phyloP scores from a whole-genome alignment of 2,888 invertebrate genomes.

The Acanthococcus lagerstroemiae region DNA sequence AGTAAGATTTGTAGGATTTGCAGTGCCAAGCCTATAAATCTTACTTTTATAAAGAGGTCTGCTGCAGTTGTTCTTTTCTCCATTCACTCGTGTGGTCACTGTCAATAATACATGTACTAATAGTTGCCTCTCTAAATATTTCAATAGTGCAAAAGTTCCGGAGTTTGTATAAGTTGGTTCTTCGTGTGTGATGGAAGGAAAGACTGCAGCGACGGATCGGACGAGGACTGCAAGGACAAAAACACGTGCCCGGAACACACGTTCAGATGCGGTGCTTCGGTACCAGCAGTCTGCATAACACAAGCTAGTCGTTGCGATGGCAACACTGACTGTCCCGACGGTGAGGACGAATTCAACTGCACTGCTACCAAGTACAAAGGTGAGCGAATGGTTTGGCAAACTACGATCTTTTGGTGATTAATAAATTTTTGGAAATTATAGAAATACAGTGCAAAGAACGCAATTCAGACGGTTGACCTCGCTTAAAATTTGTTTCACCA shows the following conservation, averaged over 20 bases:
- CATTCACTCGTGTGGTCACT: no score
- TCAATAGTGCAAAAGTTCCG: slow-evolving; percentile 69
- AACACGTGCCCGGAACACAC: slow-evolving; percentile 41
- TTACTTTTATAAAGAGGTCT: no score
- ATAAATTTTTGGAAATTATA: no score
- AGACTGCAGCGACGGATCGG: slow-evolving; percentile 77
- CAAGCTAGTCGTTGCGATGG: slow-evolving; percentile 74
- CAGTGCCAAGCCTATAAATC: no score
- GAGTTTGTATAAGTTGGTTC: slow-evolving; percentile 83
- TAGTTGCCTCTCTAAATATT: no score
- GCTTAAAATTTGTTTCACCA: no score
- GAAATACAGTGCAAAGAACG: no score
- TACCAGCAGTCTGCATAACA: slow-evolving; percentile 57
- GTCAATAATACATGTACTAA: no score
- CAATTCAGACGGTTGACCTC: no score
- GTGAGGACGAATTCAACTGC: slow-evolving; percentile 41
- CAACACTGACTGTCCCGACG: slow-evolving; percentile 44
- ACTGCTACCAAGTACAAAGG: slow-evolving; percentile 44
- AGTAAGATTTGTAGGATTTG: no score
- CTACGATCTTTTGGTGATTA: no score
- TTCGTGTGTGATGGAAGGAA: slow-evolving; percentile 79
- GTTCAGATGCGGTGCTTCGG: slow-evolving; percentile 59
- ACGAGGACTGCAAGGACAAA: slow-evolving; percentile 63
- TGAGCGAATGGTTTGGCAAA: slow-evolving; percentile 39
- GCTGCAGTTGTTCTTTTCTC: no score